Evolutionary conservation across 2,797 vertebrate species (phyloP), one percentile per base, ranked within the genome.

Genomic region (Channa striata): DNA sequence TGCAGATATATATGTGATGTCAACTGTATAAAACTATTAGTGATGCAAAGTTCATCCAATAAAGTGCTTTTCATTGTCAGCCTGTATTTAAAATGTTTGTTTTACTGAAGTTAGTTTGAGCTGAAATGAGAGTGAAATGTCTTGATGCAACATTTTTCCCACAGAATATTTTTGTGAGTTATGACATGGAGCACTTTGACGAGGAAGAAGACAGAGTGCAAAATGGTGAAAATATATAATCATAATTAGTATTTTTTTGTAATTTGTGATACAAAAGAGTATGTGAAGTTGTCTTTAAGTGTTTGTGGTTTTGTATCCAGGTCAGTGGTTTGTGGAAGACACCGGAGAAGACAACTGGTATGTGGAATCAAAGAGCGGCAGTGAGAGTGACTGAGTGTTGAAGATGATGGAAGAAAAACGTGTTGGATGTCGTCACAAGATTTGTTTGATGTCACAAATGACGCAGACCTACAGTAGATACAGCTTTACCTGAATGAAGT

Each of bases 111-210:
- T n/a, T 30, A 30, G 25, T 30, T 30, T 30, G 25, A 30, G 25
- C 25, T 30, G 25, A 6, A 30, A 12, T 17, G 11, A 30, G 6
- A 33, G 33, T 6, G 2, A 43, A 34, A 47, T 12, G 9, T 4
- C 1, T 12, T 5, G 17, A 16, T 34, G 8, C n/a, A 44, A 49
- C 2, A 39, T 43, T 68, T 6, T 49, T 40, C 8, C 23, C 0
- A 6, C 84, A 95, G 93, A 94, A 89, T 64, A 80, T 88, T 30
- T 93, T 94, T 60, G 92, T 95, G 36, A 92, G 81, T 25, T 93
- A 90, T 5, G 87, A 95, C 74, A 85, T 89, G 78, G 90, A 93
- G 5, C 89, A 87, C 69, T 48, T 91, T 48, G 89, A 90, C 5
- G 89, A 90, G 2, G 77, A 93, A 0, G 84, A 87, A 16, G 81